Evolutionary conservation across 2,888 invertebrate genomes (phyloP).

Genomic region (Trissonchulus latispiculum): DNA sequence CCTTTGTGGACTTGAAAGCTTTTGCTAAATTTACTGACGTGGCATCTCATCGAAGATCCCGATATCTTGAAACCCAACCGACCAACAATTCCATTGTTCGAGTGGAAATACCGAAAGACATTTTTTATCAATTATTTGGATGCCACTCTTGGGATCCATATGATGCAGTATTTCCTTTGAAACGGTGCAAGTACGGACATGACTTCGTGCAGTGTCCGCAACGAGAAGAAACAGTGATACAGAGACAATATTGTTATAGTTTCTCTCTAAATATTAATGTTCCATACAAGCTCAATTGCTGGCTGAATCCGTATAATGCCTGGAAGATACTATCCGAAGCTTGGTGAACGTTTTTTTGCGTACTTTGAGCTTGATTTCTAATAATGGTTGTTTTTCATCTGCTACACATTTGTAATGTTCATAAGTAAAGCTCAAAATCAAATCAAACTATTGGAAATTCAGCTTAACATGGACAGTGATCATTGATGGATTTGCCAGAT

Average conservation of each 20-base stretch:
- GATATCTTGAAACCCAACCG: neutral
- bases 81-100: neutral
- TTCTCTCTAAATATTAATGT: neutral
- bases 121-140: neutral
- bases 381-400: no score
- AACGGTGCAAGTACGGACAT: neutral
- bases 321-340: no score
- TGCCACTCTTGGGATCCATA: neutral
- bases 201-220: neutral
- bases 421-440: no score
- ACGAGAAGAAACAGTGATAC: neutral
- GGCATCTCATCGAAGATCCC: neutral
- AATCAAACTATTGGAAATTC: no score
- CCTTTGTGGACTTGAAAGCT: neutral
- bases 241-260: neutral
- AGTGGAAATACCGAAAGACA: neutral
- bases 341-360: no score
- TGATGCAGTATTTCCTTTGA: neutral
- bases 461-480: no score
- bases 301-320: neutral
- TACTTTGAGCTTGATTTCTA: no score
- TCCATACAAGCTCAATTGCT: neutral
- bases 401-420: no score
- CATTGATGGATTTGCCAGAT: no score
- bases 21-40: neutral